Evolutionary conservation across 1,140 invertebrate genomes (phyloP).

Genomic region (Zaprionus tsacasi): DNA sequence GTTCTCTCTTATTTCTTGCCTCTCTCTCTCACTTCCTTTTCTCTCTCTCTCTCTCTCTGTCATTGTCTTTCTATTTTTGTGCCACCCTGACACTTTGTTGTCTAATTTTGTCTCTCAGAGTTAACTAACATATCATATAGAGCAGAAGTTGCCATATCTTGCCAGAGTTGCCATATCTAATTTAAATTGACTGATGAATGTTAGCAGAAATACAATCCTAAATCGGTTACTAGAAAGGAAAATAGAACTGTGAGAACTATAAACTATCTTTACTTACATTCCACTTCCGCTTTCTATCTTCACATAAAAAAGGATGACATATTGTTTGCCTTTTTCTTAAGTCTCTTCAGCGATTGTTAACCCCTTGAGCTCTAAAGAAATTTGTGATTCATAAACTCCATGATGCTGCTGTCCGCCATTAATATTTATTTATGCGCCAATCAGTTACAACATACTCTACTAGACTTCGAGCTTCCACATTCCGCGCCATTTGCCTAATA

Average conservation of each 20-base stretch:
- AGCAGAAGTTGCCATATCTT: no score
- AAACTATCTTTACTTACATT: neutral
- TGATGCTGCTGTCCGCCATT: constrained; percentile 34
- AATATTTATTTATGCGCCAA: constrained; percentile 66
- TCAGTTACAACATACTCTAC: constrained; percentile 39
- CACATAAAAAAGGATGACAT: constrained; percentile 13
- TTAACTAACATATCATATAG: no score
- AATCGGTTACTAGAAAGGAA: no score
- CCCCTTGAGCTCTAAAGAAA: constrained; percentile 32
- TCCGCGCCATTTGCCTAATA: constrained; percentile 47
- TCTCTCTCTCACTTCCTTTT: neutral
- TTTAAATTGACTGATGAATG: no score
- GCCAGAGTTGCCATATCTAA: no score
- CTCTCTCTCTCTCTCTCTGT: neutral
- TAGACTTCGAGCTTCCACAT: constrained; percentile 1
- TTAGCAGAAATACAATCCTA: no score
- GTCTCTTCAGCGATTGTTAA: constrained; percentile 9
- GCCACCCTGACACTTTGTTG: constrained; percentile 6
- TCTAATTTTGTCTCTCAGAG: constrained; percentile 8
- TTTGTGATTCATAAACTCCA: constrained; percentile 27
- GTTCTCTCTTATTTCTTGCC: neutral
- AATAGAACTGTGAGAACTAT: no score
- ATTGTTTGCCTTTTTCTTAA: neutral
- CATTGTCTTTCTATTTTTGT: neutral
- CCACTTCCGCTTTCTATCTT: neutral